Conservation (phyloP, 1,140 invertebrate species). For the Chelonus insularis region DNA sequence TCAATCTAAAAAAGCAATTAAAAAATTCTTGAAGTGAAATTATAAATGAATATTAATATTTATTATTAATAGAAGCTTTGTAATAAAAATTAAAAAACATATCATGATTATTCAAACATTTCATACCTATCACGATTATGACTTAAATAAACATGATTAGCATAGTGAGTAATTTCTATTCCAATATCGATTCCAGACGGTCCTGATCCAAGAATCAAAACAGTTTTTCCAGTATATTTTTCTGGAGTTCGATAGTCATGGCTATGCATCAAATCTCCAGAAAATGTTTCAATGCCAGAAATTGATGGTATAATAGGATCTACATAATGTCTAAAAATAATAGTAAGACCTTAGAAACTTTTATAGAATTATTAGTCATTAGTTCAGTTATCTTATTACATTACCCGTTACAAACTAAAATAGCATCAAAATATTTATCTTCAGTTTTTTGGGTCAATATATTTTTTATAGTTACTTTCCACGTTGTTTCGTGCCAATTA, state of each 20-base stretch:
- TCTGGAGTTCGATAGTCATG: constrained; percentile 69
- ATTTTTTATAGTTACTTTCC: constrained; percentile 54
- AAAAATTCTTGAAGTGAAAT: background rate
- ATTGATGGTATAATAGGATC: constrained; percentile 66
- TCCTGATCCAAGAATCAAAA: constrained; percentile 70
- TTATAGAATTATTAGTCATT: too few species aligned
- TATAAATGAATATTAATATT: too few species aligned
- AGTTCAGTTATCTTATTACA: too few species aligned
- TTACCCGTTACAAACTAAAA: constrained; percentile 71
- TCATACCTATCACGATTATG: constrained; percentile 46
- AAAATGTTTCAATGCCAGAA: constrained; percentile 63
- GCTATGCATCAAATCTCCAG: constrained; percentile 68
- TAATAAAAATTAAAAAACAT: too few species aligned
- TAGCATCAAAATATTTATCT: constrained; percentile 60
- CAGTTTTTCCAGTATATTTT: constrained; percentile 60
- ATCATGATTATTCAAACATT: background rate
- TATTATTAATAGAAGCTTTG: too few species aligned
- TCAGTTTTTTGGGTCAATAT: constrained; percentile 45
- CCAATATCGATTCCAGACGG: constrained; percentile 73
- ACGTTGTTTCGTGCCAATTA: constrained; percentile 34
- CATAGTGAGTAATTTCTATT: constrained; percentile 59
- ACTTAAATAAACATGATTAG: constrained; percentile 58
- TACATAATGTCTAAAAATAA: constrained; percentile 64
- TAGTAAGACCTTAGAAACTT: background rate
- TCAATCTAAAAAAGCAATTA: constrained; percentile 33